Base-by-base conservation (phyloP, 2,113 vertebrate genomes). In the Eptesicus fuscus region DNA sequence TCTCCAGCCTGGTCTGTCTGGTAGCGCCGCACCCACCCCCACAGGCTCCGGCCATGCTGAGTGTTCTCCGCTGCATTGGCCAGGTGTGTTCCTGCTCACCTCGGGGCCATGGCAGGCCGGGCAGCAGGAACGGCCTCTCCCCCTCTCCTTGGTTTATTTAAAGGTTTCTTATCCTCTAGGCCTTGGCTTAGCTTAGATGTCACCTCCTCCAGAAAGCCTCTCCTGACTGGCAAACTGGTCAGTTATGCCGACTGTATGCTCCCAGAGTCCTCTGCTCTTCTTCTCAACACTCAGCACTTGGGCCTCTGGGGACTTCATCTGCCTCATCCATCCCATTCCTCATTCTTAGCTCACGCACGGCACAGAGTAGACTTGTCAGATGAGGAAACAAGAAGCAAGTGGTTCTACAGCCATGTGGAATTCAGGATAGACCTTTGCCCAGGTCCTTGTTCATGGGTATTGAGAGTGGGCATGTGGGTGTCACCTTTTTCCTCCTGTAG, bases 161-260 rank as follows among this genome's bases (percentile, higher is more conserved):
- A 69, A 30, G 25, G 37, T 74, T 76, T 40, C 89, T 83, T 20
- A n/a, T 40, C 83, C 18, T 23, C 53, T 28, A 32, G 9, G 20
- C 47, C 16, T 42, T 49, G 32, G 63, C 30, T 53, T 25, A 49
- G 63, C 30, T 53, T 25, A 49, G 71, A 23, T 2, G 20, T 22
- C 28, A 65, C 12, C 35, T 79, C 53, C 20, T 79, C 51, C 51
- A 17, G 78, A 78, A 76, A 20, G 44, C 73, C 47, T 82, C 30
- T 20, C 59, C 49, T 65, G 20, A 23, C 61, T 32, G 44, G 63
- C 37, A 4, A 25, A 25, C 16, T 28, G 35, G 28, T 32, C 9
- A 9, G 22, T 37, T 49, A 25, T n/a, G 1, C 25, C 12, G 0
- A 0, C n/a, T 10, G 4, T 32, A 1, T 3, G 30, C 49, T 42